These are phyloP conservation scores for Neelides sp. DNA, from an alignment of 1,140 invertebrate species.

Conservation along the genomic window DNA sequence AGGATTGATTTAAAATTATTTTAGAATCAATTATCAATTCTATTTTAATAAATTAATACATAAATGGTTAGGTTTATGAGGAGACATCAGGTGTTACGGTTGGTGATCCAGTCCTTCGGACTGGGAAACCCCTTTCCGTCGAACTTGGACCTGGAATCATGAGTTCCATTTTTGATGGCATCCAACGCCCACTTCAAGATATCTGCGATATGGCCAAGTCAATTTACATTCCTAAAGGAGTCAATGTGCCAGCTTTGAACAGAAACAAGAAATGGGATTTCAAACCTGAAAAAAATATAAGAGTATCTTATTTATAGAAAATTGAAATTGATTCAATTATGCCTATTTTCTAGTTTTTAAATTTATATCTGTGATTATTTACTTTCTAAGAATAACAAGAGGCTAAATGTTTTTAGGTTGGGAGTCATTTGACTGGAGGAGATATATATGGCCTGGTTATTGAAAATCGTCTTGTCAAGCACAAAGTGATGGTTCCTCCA, in stretches of 20 bases:
- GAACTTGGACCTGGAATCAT: conserved; percentile 99
- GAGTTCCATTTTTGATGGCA: conserved; percentile 96
- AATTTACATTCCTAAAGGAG: conserved; percentile 98
- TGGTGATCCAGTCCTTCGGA: conserved; percentile 94
- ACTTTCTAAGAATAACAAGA: not conserved
- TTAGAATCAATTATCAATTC: no score
- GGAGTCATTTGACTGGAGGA: conserved; percentile 93
- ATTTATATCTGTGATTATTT: no score
- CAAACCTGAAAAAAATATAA: conserved; percentile 63
- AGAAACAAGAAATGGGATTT: conserved; percentile 82
- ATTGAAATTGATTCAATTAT: not conserved
- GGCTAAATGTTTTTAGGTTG: conserved; percentile 45
- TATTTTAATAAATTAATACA: not conserved
- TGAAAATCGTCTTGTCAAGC: conserved; percentile 95
- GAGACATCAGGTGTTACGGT: conserved; percentile 99
- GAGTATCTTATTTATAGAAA: conserved; percentile 42
- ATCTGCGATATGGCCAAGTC: conserved; percentile 85
- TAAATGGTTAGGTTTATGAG: conserved; percentile 70
- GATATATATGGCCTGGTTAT: conserved; percentile 92
- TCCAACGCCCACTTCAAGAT: conserved; percentile 94
- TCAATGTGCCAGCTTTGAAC: conserved; percentile 85
- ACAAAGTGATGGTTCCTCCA: conserved; percentile 88
- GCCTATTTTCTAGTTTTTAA: no score
- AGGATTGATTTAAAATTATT: no score
- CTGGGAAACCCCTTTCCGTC: conserved; percentile 94